These are phyloP conservation scores for Rissa tridactyla DNA, from an alignment of 2,113 vertebrate species.

Conservation along the genomic window DNA sequence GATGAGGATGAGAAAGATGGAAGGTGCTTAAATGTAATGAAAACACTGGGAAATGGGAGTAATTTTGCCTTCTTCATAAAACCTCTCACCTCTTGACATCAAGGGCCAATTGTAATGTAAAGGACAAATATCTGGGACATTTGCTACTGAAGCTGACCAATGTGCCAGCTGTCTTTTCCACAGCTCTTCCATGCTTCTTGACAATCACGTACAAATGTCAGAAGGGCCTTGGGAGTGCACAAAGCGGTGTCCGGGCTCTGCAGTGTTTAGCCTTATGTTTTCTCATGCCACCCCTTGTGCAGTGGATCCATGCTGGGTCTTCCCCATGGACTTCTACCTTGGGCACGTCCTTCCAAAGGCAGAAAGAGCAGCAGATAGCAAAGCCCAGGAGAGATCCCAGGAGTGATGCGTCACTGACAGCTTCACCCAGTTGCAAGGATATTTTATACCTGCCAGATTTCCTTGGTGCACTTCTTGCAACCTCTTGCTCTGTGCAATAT, in stretches of 20 bases:
- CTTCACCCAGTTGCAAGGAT: neutral
- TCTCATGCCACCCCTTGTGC: neutral
- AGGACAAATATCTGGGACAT: neutral
- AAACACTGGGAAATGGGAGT: neutral
- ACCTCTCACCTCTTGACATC: neutral
- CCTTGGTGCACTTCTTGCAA: neutral
- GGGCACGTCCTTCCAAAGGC: neutral
- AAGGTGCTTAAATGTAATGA: neutral
- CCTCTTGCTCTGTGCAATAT: neutral
- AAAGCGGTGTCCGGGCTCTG: neutral
- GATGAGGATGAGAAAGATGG: neutral
- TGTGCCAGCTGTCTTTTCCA: neutral
- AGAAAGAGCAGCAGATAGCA: neutral
- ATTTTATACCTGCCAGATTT: neutral
- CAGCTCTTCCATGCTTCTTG: neutral
- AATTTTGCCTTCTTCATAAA: neutral
- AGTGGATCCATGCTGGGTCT: neutral
- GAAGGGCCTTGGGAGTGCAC: neutral
- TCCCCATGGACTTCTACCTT: neutral
- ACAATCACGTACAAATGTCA: neutral
- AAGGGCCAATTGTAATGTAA: neutral
- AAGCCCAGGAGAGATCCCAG: neutral
- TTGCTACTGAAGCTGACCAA: neutral
- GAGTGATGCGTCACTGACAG: neutral
- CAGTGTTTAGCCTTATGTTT: neutral